Percentiles rank a stretch among this genome's conserved stretches.
These are phyloP conservation scores for Antrozous pallidus DNA, from an alignment of 2,797 vertebrate genomes.

Conservation along the genomic window DNA sequence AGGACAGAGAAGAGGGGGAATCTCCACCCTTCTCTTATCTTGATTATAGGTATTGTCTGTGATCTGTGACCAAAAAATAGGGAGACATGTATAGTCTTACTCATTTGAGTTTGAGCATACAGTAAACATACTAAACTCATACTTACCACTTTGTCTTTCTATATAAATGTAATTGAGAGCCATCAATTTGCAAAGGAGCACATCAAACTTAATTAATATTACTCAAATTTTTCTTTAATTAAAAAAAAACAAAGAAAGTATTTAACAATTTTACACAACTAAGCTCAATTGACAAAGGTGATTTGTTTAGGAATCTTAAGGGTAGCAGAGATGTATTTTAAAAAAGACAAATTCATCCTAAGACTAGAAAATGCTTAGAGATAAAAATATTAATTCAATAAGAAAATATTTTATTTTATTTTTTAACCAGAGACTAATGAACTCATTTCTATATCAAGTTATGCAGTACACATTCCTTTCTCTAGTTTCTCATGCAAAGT, in stretches of 20 bases:
- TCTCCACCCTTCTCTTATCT: background rate
- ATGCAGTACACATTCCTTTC: conserved; percentile 6
- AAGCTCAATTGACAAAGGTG: conserved; percentile 49
- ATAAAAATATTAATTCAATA: conserved; percentile 55
- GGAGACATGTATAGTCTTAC: background rate
- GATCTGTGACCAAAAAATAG: background rate
- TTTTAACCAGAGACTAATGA: conserved; percentile 1
- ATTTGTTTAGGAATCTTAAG: conserved; percentile 31
- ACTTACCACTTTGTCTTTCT: conserved; percentile 13
- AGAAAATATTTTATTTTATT: conserved; percentile 57
- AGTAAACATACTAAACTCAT: conserved; percentile 13
- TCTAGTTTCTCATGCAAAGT: conserved; percentile 36
- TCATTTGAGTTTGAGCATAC: background rate
- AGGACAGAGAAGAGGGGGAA: background rate
- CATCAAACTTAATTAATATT: conserved; percentile 49
- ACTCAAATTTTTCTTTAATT: conserved; percentile 64
- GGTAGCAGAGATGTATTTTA: conserved; percentile 7
- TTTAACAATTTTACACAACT: conserved; percentile 47
- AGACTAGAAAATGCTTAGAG: conserved; percentile 54
- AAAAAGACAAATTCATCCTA: conserved; percentile 42
- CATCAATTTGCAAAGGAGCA: conserved; percentile 55
- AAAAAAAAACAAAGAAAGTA: conserved; percentile 46
- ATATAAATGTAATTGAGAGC: conserved; percentile 37
- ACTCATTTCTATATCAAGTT: conserved; percentile 33
- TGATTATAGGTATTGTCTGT: background rate